phyloP scores from a whole-genome alignment of 2,888 invertebrate genomes.

The Carcina quercana region DNA sequence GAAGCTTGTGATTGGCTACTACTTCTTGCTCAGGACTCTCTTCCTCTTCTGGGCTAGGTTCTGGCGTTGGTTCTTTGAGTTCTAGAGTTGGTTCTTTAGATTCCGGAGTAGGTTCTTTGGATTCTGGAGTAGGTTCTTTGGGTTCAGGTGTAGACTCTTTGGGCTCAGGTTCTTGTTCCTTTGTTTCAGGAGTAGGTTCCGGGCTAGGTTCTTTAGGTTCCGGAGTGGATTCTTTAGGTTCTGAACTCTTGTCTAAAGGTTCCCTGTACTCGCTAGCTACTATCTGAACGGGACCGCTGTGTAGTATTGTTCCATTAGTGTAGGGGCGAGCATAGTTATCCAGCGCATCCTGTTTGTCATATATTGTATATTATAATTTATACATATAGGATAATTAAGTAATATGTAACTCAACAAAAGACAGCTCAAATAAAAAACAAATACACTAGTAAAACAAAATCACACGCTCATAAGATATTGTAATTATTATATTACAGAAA shows the following conservation, averaged over 20 bases:
- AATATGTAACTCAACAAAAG: no score
- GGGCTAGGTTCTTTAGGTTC: conserved; percentile 20
- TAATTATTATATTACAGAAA: no score
- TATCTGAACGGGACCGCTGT: conserved; percentile 56
- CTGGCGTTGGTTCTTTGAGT: conserved; percentile 17
- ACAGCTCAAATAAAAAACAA: no score
- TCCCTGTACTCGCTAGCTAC: conserved; percentile 55
- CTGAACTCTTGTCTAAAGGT: conserved; percentile 32
- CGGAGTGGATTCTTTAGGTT: conserved; percentile 19
- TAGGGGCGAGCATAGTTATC: conserved; percentile 58
- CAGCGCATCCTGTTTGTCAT: conserved; percentile 62
- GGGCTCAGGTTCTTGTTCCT: conserved; percentile 14
- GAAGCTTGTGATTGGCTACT: conserved; percentile 23
- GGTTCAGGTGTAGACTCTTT: conserved; percentile 19
- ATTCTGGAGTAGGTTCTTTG: conserved; percentile 14
- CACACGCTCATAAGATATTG: no score
- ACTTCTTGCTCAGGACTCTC: conserved; percentile 7
- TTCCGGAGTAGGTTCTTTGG: conserved; percentile 10
- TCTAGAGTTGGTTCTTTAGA: conserved; percentile 11
- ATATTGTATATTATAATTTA: no score
- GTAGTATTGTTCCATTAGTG: conserved; percentile 58
- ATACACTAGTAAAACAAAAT: no score
- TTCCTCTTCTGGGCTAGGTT: conserved; percentile 14
- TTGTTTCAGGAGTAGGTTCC: conserved; percentile 16
- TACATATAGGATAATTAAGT: no score